Conservation (phyloP, 2,888 invertebrate genomes). For the Eristalinus aeneus region DNA sequence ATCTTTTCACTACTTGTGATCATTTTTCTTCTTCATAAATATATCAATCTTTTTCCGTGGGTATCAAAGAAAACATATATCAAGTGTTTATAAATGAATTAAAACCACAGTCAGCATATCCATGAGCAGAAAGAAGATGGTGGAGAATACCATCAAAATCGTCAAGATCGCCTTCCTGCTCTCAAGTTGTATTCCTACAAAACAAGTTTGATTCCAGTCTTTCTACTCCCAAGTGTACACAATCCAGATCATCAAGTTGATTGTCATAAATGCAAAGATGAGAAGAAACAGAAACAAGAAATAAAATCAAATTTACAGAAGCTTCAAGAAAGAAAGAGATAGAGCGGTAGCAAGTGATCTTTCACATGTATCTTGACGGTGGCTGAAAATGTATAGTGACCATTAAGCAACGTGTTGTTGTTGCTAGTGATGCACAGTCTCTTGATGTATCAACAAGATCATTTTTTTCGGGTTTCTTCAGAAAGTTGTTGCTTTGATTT, state of each 20-base stretch:
- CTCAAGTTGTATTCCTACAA: slow-evolving; percentile 62
- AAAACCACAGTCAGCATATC: not conserved
- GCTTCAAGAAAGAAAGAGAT: slow-evolving; percentile 13
- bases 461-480: slow-evolving; percentile 12
- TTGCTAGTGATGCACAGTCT: not conserved
- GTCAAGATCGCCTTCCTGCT: slow-evolving; percentile 68
- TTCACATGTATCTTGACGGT: slow-evolving; percentile 15
- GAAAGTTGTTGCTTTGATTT: not conserved
- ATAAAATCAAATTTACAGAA: slow-evolving; percentile 40
- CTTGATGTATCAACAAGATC: slow-evolving; percentile 33
- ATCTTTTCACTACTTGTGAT: slow-evolving; percentile 8
- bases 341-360: slow-evolving; percentile 6
- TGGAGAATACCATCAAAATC: slow-evolving; percentile 39
- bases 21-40: not conserved
- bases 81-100: slow-evolving; percentile 53
- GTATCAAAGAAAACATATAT: slow-evolving; percentile 47
- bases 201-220: slow-evolving; percentile 47
- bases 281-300: not conserved
- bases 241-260: slow-evolving; percentile 69
- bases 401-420: slow-evolving; percentile 51
- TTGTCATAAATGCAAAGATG: slow-evolving; percentile 67
- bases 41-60: slow-evolving; percentile 46
- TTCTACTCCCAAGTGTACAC: slow-evolving; percentile 22
- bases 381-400: slow-evolving; percentile 27
- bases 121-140: not conserved